A percentile compares a stretch with the other conserved stretches of the same genome.
Conservation (phyloP, 2,113 vertebrate species). For the human region DNA sequence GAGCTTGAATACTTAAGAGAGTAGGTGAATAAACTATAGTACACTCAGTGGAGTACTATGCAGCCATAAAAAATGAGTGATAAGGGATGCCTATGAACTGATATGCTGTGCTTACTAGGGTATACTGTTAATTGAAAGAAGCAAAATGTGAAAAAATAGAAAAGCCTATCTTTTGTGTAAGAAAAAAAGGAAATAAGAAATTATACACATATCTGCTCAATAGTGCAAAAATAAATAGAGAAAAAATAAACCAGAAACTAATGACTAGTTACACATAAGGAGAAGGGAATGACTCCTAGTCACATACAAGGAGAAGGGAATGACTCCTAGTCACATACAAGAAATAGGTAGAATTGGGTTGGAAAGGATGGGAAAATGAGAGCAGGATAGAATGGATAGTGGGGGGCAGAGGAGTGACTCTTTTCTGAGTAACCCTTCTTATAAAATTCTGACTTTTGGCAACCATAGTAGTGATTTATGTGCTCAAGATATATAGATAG, state of each 20-base stretch:
- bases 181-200: background rate
- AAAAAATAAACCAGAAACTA: background rate
- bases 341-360: background rate
- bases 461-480: background rate
- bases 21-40: background rate
- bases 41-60: background rate
- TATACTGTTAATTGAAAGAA: background rate
- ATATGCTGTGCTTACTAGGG: background rate
- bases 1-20: background rate
- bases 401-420: background rate
- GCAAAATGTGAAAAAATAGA: background rate
- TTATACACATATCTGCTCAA: background rate
- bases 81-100: background rate
- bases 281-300: too few species aligned
- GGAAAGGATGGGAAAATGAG: background rate
- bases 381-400: background rate
- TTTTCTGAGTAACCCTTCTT: background rate
- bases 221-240: background rate
- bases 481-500: background rate
- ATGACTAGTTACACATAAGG: background rate
- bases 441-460: background rate
- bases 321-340: background rate
- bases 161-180: background rate
- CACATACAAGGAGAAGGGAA: background rate
- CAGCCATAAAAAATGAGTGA: background rate